A percentile compares a stretch with the other conserved stretches of the same genome.
Evolutionary conservation across 2,888 invertebrate species (phyloP).

Genomic region (Hemaris fuciformis): DNA sequence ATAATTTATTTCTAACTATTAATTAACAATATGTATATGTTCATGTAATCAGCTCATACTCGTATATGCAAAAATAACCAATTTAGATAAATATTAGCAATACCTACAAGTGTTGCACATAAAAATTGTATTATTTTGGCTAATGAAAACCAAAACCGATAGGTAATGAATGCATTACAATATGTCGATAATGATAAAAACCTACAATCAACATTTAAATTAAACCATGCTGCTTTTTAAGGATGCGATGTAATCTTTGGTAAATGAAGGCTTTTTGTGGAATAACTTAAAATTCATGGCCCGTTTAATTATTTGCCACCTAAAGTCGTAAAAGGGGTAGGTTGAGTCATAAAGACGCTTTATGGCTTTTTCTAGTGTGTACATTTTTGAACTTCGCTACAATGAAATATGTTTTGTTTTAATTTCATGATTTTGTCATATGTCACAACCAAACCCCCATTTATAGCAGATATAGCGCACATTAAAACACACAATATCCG

Average conservation of each 20-base stretch:
- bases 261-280: neutral
- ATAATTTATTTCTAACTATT: too few relatives aligned
- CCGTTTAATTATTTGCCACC: slow-evolving; percentile 5
- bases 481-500: slow-evolving; percentile 8
- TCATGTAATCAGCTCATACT: too few relatives aligned
- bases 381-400: neutral
- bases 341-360: neutral
- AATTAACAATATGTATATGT: too few relatives aligned
- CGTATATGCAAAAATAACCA: too few relatives aligned
- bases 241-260: neutral
- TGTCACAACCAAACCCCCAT: neutral
- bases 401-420: neutral
- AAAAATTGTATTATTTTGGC: too few relatives aligned
- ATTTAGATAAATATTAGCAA: too few relatives aligned
- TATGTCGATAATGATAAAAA: neutral
- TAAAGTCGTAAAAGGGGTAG: neutral
- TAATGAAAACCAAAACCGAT: too few relatives aligned
- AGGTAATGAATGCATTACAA: too few relatives aligned
- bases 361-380: neutral
- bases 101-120: too few relatives aligned
- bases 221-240: neutral
- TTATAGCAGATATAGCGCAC: neutral
- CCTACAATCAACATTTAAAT: neutral
- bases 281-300: slow-evolving; percentile 4
- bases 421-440: neutral